Conservation (phyloP, 2,888 invertebrate genomes). For the Andrena bicolor region DNA sequence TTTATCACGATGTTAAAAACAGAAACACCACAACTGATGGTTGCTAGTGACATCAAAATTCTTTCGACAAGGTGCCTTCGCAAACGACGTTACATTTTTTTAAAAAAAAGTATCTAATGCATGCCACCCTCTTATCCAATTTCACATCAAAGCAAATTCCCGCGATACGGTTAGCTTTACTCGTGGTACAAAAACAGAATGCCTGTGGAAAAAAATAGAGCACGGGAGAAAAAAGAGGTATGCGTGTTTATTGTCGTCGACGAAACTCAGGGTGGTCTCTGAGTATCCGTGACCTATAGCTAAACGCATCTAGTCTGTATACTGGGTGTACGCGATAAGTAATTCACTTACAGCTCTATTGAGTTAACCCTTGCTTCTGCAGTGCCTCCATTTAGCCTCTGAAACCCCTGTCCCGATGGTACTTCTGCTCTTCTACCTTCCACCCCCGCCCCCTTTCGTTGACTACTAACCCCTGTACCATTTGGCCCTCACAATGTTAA, state of each 20-base stretch:
- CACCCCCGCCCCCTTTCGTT: slow-evolving; percentile 17
- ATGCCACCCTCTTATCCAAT: background rate
- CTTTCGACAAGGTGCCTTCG: background rate
- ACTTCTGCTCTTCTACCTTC: slow-evolving; percentile 63
- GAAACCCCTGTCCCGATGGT: slow-evolving; percentile 75
- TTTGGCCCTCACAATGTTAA: slow-evolving; percentile 55
- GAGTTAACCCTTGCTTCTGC: slow-evolving; percentile 85
- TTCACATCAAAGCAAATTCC: slow-evolving; percentile 7
- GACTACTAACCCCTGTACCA: slow-evolving; percentile 48
- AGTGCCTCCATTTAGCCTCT: slow-evolving; percentile 83
- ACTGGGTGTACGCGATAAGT: slow-evolving; percentile 84
- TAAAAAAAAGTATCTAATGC: background rate
- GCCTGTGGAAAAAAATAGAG: slow-evolving; percentile 12
- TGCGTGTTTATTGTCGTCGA: slow-evolving; percentile 57
- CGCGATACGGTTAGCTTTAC: slow-evolving; percentile 27
- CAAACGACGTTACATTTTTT: background rate
- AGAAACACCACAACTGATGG: background rate
- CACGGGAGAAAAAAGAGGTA: slow-evolving; percentile 27
- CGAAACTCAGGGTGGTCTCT: slow-evolving; percentile 63
- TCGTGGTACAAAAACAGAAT: slow-evolving; percentile 15
- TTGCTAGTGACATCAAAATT: background rate
- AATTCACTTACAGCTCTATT: slow-evolving; percentile 84
- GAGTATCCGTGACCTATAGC: slow-evolving; percentile 77
- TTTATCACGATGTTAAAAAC: background rate
- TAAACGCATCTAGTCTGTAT: slow-evolving; percentile 83